These are phyloP conservation scores for Brachionus angularis DNA, from an alignment of 1,140 invertebrate species.

Conservation along the genomic window DNA sequence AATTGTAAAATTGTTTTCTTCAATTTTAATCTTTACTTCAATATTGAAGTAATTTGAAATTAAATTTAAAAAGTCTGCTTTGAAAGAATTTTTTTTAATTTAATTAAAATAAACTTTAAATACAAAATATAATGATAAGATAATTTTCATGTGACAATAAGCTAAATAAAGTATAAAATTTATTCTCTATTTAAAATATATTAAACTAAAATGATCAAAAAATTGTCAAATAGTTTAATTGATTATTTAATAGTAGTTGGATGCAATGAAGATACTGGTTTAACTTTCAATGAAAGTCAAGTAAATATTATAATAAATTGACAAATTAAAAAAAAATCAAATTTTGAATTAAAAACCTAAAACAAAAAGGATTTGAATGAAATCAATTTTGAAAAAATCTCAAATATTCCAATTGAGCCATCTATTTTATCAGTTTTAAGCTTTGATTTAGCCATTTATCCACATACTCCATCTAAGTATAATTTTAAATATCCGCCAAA, in stretches of 20 bases:
- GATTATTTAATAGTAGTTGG: slow-evolving; percentile 38
- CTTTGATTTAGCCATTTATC: slow-evolving; percentile 20
- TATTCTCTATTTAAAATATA: background rate
- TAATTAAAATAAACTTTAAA: no score
- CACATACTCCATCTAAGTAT: background rate
- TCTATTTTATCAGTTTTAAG: slow-evolving; percentile 33
- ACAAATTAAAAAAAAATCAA: background rate
- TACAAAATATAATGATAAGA: no score
- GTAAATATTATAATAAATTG: no score
- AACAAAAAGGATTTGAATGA: background rate
- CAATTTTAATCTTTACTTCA: no score
- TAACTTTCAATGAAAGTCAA: slow-evolving; percentile 6
- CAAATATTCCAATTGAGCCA: background rate
- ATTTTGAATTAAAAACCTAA: background rate
- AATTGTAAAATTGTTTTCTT: background rate
- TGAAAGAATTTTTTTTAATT: no score
- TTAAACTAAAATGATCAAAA: slow-evolving; percentile 24
- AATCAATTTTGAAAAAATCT: slow-evolving; percentile 20
- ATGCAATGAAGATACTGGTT: slow-evolving; percentile 24
- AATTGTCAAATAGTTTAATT: slow-evolving; percentile 37
- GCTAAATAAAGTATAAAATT: no score
- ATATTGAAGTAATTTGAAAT: no score
- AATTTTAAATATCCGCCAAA: slow-evolving; percentile 15
- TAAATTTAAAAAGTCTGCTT: no score
- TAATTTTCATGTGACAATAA: no score